A percentile compares a stretch with the other conserved stretches of the same genome.
Evolutionary conservation across 2,113 vertebrate genomes (phyloP).

Genomic region (human (Homo sapiens)): GRCh38 chr5:140085001-140085500

Average conservation of each 20-base stretch:
- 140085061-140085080: slow-evolving; percentile 67
- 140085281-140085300: slow-evolving; percentile 11
- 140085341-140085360: slow-evolving; percentile 2
- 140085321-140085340: not conserved
- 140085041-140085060: slow-evolving; percentile 60
- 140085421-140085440: not conserved
- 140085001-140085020: slow-evolving; percentile 70
- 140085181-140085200: slow-evolving; percentile 36
- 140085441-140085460: not conserved
- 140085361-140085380: slow-evolving; percentile 30
- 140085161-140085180: slow-evolving; percentile 55
- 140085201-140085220: slow-evolving; percentile 16
- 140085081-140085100: slow-evolving; percentile 72
- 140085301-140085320: not conserved
- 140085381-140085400: not conserved
- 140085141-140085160: slow-evolving; percentile 19
- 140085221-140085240: slow-evolving; percentile 16
- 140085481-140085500: not conserved
- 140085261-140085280: slow-evolving; percentile 49
- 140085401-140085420: not conserved
- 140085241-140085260: slow-evolving; percentile 27
- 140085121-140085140: slow-evolving; percentile 41
- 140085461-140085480: not conserved
- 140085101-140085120: slow-evolving; percentile 54
- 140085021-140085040: slow-evolving; percentile 70